Evolutionary conservation across 2,113 vertebrate species (phyloP).

Genomic region (Ophthalmolycus amberensis): DNA sequence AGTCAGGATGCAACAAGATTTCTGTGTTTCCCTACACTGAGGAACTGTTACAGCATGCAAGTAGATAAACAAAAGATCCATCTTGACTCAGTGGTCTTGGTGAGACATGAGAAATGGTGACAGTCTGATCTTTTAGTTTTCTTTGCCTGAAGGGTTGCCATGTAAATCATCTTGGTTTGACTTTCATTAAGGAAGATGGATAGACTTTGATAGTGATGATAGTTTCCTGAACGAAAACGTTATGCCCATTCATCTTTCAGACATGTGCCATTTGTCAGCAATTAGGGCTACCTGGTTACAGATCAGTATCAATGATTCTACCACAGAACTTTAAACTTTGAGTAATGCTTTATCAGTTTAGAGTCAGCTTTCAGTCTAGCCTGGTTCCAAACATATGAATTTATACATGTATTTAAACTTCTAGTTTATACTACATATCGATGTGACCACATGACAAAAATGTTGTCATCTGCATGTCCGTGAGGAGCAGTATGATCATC

Average conservation of each 20-base stretch:
- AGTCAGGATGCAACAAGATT: conserved; percentile 27
- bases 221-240: conserved; percentile 9
- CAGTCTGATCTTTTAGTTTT: conserved; percentile 35
- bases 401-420: background rate
- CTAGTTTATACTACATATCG: background rate
- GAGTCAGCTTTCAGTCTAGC: background rate
- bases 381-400: background rate
- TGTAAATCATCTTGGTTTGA: conserved; percentile 21
- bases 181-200: conserved; percentile 31
- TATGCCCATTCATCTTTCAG: conserved; percentile 41
- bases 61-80: conserved; percentile 45
- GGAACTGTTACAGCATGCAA: conserved; percentile 34
- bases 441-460: background rate
- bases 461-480: background rate
- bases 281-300: conserved; percentile 30
- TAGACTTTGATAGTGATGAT: conserved; percentile 40
- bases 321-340: background rate
- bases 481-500: background rate
- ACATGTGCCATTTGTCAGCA: conserved; percentile 31
- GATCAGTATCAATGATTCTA: conserved; percentile 24
- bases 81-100: conserved; percentile 36
- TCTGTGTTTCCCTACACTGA: conserved; percentile 15
- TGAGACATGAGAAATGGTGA: conserved; percentile 49
- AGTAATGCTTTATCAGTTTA: conserved; percentile 19
- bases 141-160: conserved; percentile 44